A percentile compares a stretch with the other conserved stretches of the same genome.
Conservation (phyloP, 2,888 invertebrate species). For the Hydraecia micacea region DNA sequence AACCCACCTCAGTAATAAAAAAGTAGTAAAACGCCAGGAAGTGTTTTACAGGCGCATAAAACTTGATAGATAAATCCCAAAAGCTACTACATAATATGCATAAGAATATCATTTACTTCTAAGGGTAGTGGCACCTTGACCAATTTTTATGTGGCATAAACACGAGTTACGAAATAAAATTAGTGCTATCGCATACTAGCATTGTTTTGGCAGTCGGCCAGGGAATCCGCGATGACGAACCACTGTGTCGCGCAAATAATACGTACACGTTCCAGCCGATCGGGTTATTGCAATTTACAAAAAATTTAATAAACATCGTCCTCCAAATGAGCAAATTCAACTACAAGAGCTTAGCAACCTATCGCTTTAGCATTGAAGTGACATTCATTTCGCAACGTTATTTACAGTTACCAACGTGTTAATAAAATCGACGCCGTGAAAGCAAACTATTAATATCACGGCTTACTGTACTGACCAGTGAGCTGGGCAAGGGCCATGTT, state of each 20-base stretch:
- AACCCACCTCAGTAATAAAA: constrained; percentile 40
- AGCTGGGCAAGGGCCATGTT: constrained; percentile 54
- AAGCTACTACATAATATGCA: background rate
- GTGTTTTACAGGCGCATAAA: constrained; percentile 35
- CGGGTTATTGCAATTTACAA: constrained; percentile 50
- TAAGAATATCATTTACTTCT: constrained; percentile 3
- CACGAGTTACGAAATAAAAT: constrained; percentile 86
- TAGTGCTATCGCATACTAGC: constrained; percentile 77
- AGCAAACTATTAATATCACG: constrained; percentile 63
- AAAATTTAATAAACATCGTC: constrained; percentile 4
- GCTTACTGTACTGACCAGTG: constrained; percentile 28
- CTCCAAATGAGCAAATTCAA: constrained; percentile 9
- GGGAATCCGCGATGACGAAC: constrained; percentile 79
- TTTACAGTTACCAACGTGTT: constrained; percentile 21
- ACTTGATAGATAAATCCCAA: constrained; percentile 15
- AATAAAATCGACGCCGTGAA: constrained; percentile 44
- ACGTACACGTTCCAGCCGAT: constrained; percentile 70
- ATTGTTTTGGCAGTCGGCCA: constrained; percentile 80
- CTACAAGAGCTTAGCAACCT: background rate
- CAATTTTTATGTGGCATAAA: constrained; percentile 84
- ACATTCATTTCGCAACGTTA: constrained; percentile 4
- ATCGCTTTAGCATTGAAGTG: background rate
- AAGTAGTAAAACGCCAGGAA: constrained; percentile 27
- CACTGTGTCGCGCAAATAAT: constrained; percentile 78
- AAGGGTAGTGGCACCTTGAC: constrained; percentile 77